Percentiles rank a stretch among this genome's conserved stretches.
These are phyloP conservation scores for Micropterix aruncella DNA, from an alignment of 2,888 invertebrate genomes.

Conservation along the genomic window DNA sequence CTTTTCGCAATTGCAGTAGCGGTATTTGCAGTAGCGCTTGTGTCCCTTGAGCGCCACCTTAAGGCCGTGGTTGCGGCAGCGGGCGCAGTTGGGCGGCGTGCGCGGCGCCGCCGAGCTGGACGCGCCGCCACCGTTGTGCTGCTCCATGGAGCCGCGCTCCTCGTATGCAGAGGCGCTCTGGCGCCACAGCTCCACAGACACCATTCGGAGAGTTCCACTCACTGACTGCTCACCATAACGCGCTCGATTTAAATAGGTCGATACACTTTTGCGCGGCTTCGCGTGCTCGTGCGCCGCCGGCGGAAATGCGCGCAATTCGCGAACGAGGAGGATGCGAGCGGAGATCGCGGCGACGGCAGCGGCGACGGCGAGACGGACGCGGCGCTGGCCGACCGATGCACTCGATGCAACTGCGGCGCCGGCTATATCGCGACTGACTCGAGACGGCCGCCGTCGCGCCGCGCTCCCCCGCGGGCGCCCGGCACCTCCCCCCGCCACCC, in stretches of 20 bases:
- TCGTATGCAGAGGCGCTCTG: conserved; percentile 23
- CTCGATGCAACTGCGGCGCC: conserved; percentile 11
- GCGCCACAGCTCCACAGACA: conserved; percentile 34
- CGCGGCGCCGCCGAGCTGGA: conserved; percentile 49
- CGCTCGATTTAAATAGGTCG: too few species aligned
- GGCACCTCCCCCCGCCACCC: conserved; percentile 21
- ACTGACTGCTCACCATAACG: conserved; percentile 21
- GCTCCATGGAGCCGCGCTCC: conserved; percentile 34
- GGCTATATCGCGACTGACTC: conserved; percentile 1
- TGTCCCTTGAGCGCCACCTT: conserved; percentile 83
- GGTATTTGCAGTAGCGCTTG: conserved; percentile 81
- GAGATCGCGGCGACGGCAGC: conserved; percentile 47
- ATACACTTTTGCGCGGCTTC: too few species aligned
- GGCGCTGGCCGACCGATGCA: conserved; percentile 33
- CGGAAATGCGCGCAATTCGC: conserved; percentile 27
- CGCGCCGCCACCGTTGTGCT: conserved; percentile 34
- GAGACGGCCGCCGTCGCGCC: conserved; percentile 13
- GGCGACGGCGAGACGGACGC: conserved; percentile 32
- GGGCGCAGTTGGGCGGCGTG: conserved; percentile 83
- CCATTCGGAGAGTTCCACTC: conserved; percentile 23
- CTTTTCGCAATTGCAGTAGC: conserved; percentile 73
- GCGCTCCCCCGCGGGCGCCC: conserved; percentile 17
- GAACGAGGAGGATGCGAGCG: conserved; percentile 5
- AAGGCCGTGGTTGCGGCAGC: conserved; percentile 84
- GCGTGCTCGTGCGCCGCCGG: conserved; percentile 5